Conservation (phyloP, 2,113 vertebrate species). For the Embiotoca jacksoni region DNA sequence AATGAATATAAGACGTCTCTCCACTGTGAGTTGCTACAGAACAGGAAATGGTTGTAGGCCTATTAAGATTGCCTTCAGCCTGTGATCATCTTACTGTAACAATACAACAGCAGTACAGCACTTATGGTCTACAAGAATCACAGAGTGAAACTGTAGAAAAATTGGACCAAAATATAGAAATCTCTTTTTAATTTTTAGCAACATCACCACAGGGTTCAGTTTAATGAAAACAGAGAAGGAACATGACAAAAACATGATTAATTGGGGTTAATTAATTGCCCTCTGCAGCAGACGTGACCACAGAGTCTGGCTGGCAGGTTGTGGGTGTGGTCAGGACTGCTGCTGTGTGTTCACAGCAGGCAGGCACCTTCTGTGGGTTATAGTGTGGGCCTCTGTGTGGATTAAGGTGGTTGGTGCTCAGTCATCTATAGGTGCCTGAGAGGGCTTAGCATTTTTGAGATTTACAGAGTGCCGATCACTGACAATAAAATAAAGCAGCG, state of each 20-base stretch:
- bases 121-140: not conserved
- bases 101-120: not conserved
- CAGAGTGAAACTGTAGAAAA: not conserved
- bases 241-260: constrained; percentile 38
- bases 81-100: not conserved
- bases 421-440: not conserved
- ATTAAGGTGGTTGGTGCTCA: constrained; percentile 9
- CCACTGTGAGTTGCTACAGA: not conserved
- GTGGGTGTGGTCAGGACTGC: constrained; percentile 24
- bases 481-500: not conserved
- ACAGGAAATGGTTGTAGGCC: not conserved
- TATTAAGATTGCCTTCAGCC: not conserved
- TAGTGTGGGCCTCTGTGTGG: not conserved
- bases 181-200: not conserved
- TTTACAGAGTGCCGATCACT: not conserved
- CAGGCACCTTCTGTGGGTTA: not conserved
- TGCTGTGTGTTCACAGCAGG: not conserved
- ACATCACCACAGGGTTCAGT: not conserved
- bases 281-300: constrained; percentile 48
- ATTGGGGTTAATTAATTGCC: constrained; percentile 52
- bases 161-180: not conserved
- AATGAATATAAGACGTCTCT: constrained; percentile 4
- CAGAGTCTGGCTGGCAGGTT: constrained; percentile 2
- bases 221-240: constrained; percentile 3
- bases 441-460: not conserved